phyloP scores from a whole-genome alignment of 2,113 vertebrate genomes.

The Pogonocichla stellata region DNA sequence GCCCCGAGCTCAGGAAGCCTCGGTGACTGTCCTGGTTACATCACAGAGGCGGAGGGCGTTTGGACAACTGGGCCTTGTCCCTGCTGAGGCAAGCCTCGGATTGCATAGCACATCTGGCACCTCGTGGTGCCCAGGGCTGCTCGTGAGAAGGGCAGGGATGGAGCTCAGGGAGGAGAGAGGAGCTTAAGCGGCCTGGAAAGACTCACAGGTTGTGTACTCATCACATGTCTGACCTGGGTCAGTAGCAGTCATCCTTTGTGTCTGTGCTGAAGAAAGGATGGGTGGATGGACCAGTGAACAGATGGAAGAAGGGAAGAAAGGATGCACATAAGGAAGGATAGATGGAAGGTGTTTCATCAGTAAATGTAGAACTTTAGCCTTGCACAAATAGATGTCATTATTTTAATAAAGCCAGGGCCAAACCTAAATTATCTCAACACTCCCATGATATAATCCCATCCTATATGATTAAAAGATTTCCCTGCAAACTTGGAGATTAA shows the following conservation, averaged over 20 bases:
- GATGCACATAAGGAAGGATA: background rate
- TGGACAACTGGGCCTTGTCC: background rate
- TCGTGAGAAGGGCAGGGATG: background rate
- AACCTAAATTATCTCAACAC: background rate
- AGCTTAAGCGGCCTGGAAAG: background rate
- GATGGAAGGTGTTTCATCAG: background rate
- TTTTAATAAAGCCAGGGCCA: background rate
- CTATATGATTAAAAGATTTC: conserved; percentile 43
- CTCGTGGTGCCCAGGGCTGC: background rate
- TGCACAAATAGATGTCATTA: conserved; percentile 24
- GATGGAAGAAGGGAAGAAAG: background rate
- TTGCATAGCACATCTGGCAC: background rate
- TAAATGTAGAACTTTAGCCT: background rate
- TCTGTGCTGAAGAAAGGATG: background rate
- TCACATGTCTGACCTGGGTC: background rate
- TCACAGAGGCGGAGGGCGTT: background rate
- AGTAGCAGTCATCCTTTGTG: background rate
- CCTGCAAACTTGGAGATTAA: conserved; percentile 27
- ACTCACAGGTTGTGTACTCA: background rate
- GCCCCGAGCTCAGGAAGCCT: background rate
- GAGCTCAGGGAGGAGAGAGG: background rate
- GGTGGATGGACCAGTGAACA: background rate
- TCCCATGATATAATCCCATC: conserved; percentile 19
- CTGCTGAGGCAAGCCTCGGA: background rate
- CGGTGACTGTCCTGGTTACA: background rate